Conservation (phyloP, 2,888 invertebrate genomes). For the Tipula helvola region DNA sequence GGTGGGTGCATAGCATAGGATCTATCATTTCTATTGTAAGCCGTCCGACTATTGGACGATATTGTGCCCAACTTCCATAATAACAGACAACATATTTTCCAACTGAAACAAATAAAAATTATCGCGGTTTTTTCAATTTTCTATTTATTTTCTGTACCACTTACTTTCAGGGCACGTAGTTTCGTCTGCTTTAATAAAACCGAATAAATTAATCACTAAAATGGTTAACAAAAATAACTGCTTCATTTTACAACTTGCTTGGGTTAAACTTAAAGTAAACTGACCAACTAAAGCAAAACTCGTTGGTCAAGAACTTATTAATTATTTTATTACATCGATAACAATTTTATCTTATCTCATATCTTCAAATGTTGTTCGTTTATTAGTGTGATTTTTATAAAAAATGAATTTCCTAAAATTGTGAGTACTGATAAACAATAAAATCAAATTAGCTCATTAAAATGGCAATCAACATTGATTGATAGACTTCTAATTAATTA, state of each 20-base stretch:
- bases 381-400: neutral
- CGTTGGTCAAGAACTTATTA: neutral
- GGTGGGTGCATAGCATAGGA: constrained; percentile 39
- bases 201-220: neutral
- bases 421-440: neutral
- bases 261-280: neutral
- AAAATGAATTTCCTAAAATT: neutral
- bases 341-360: neutral
- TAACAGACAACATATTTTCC: constrained; percentile 35
- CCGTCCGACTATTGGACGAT: constrained; percentile 32
- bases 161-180: neutral
- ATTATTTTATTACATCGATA: neutral
- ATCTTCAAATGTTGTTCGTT: too few species aligned
- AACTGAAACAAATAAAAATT: neutral
- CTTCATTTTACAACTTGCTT: neutral
- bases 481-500: neutral
- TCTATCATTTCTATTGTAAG: constrained; percentile 36
- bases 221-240: neutral
- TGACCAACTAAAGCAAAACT: neutral
- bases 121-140: neutral
- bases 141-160: neutral
- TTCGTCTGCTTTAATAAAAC: neutral
- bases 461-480: neutral
- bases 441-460: neutral
- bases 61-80: constrained; percentile 38